Evolutionary conservation across 23 tunicate species (phyloP), one percentile per base, ranked within the genome.

Genomic region (Trididemnum miniatum): DNA sequence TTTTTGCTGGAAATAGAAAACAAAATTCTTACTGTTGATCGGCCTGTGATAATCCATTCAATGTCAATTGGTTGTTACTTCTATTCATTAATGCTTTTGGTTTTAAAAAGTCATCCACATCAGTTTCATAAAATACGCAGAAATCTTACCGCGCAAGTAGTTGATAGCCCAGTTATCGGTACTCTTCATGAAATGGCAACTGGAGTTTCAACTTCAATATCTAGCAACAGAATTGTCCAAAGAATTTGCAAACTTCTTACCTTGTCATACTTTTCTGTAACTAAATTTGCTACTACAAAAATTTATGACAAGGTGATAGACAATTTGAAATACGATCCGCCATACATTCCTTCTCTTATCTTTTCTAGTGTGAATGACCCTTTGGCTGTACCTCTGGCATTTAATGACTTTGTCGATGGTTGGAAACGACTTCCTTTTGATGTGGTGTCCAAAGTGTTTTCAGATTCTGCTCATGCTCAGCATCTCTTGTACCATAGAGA

Each of bases 101-200:
- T 76, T 59, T 22, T 87, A 75, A 39, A 80, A 78, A 78, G 36
- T 7, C 54, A 92, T 63, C 89, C 92, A 62, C 59, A 83, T 2
- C 30, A 9, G 12, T 87, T 75, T 79, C 7, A 34, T 2, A 62
- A 27, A 0, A 28, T 92, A 9, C 52, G 30, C 20, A 36, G 49
- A 33, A 80, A 79, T 50, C 83, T 92, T 71, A 24, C 36, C 36
- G 88, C 36, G 25, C 97, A 92, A 83, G 83, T 92, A 1, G 51
- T 87, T 0, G 97, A 92, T 38, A 92, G 97, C 60, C 97, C 92
- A 35, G 97, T 92, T 51, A 87, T 87, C 5, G 97, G 97, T 36
- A 87, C 89, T 3, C 79, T 92, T 0, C 71, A 83, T 32, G 89
- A 92, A 83, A 92, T 92, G 97, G 86, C 97, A 20, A 31, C 60